These are phyloP conservation scores for Anniella stebbinsi DNA, from an alignment of 2,797 vertebrate genomes.

Conservation along the genomic window DNA sequence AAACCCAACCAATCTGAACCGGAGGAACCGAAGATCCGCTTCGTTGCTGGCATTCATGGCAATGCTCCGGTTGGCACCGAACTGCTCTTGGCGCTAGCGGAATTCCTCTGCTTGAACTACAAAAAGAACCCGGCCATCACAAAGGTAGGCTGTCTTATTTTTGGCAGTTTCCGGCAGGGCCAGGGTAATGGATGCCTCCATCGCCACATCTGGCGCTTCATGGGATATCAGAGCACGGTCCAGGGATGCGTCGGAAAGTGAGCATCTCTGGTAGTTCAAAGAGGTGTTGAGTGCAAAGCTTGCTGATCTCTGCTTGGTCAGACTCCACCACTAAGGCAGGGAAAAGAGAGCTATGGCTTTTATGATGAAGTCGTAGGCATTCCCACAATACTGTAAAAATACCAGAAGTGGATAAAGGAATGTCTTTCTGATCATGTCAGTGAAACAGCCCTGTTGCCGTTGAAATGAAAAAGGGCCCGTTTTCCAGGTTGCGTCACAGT, in stretches of 20 bases:
- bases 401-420: neutral
- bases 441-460: neutral
- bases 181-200: too few species aligned
- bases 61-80: constrained; percentile 95
- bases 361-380: neutral
- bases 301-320: neutral
- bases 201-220: too few species aligned
- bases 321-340: neutral
- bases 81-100: constrained; percentile 93
- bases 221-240: neutral
- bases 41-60: constrained; percentile 94
- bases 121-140: constrained; percentile 92
- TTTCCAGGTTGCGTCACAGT: neutral
- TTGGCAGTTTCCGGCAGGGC: too few species aligned
- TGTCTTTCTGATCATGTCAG: too few species aligned
- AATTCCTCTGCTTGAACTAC: constrained; percentile 94
- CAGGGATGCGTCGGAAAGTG: neutral
- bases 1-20: constrained; percentile 88
- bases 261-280: neutral
- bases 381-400: neutral
- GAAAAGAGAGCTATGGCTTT: neutral
- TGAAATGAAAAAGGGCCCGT: too few species aligned
- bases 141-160: constrained; percentile 81
- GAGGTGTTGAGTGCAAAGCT: neutral
- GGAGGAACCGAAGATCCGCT: constrained; percentile 94